A percentile compares a stretch with the other conserved stretches of the same genome.
phyloP scores from a whole-genome alignment of 1,140 invertebrate genomes.

The Hycleus phaleratus region DNA sequence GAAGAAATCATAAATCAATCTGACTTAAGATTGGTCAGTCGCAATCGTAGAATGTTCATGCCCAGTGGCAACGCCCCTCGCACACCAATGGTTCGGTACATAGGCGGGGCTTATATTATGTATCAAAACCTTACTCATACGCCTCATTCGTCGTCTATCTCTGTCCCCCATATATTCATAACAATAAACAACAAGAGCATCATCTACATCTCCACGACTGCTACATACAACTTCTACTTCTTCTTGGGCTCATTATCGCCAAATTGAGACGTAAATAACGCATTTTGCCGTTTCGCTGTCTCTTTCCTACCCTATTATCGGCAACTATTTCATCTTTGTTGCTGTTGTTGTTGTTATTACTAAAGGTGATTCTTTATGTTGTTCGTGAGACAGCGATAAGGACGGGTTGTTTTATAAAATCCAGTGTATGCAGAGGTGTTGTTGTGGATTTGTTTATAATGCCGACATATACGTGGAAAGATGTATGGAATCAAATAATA shows the following conservation, averaged over 20 bases:
- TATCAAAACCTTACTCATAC: no score
- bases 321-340: no score
- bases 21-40: constrained; percentile 11
- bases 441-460: no score
- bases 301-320: no score
- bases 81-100: constrained; percentile 17
- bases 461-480: no score
- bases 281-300: not conserved
- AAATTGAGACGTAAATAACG: constrained; percentile 23
- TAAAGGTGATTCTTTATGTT: constrained; percentile 9
- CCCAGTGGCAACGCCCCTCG: constrained; percentile 18
- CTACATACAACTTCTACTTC: not conserved
- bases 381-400: constrained; percentile 3
- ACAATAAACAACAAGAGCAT: no score
- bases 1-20: constrained; percentile 7
- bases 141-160: no score
- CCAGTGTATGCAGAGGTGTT: constrained; percentile 11
- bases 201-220: no score
- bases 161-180: no score
- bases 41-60: constrained; percentile 14
- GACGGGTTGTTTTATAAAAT: not conserved
- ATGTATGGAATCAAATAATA: no score
- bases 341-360: no score
- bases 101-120: constrained; percentile 11
- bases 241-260: constrained; percentile 18